Conservation (phyloP, 1,140 invertebrate species). For the Trachymyrmex cornetzi region DNA sequence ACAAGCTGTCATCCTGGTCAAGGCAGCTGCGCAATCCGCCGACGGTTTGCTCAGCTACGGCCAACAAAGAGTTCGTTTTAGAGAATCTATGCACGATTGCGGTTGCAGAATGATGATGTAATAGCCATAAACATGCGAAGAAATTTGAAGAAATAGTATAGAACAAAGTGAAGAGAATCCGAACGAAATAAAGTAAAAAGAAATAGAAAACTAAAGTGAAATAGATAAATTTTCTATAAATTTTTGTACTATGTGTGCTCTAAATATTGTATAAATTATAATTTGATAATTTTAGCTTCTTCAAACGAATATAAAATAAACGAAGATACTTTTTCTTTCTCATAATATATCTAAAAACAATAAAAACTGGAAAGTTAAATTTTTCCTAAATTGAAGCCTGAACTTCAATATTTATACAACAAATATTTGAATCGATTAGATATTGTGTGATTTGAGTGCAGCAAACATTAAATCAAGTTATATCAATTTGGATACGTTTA, state of each 20-base stretch:
- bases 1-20: constrained; percentile 95
- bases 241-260: neutral
- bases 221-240: neutral
- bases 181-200: neutral
- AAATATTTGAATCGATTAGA: neutral
- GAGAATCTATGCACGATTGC: neutral
- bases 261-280: constrained; percentile 10
- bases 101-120: neutral
- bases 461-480: neutral
- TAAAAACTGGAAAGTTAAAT: neutral
- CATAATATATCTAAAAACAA: neutral
- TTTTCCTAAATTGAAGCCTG: neutral
- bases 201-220: neutral
- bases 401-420: neutral
- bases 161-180: neutral
- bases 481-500: neutral
- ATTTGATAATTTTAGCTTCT: constrained; percentile 17
- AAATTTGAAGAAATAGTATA: neutral
- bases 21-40: constrained; percentile 91
- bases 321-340: neutral
- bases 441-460: neutral
- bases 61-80: constrained; percentile 62
- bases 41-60: constrained; percentile 82
- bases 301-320: constrained; percentile 10
- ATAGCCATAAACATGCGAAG: constrained; percentile 5